Conservation (phyloP, 2,797 vertebrate species). For the Poecile montanus region DNA sequence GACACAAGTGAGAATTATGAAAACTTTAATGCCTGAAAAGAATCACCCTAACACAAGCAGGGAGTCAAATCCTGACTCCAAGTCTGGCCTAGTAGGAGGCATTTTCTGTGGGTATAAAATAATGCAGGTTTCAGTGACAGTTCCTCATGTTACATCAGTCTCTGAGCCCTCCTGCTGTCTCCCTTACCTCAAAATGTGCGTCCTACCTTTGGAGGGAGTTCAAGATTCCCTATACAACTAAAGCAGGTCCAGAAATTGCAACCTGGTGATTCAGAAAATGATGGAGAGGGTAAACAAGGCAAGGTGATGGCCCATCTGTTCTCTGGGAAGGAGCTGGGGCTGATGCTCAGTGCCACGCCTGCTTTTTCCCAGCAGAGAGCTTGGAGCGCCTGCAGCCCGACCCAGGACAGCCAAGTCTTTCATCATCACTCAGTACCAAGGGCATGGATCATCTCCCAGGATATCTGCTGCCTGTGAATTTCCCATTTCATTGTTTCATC, state of each 20-base stretch:
- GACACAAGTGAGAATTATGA: background rate
- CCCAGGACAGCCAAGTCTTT: background rate
- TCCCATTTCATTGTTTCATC: background rate
- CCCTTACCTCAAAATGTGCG: background rate
- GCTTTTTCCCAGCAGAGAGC: slow-evolving; percentile 8
- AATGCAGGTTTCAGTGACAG: background rate
- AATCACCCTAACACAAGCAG: background rate
- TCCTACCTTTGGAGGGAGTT: background rate
- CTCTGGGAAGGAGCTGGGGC: background rate
- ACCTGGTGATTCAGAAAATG: slow-evolving; percentile 5
- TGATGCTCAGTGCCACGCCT: background rate
- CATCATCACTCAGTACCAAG: background rate
- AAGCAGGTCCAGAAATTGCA: background rate
- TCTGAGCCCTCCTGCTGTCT: background rate
- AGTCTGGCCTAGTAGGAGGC: background rate
- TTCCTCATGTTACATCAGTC: background rate
- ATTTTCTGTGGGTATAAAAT: background rate
- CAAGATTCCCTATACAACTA: background rate
- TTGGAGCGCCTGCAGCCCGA: background rate
- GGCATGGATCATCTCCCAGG: background rate
- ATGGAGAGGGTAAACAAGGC: slow-evolving; percentile 27
- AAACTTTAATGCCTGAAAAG: background rate
- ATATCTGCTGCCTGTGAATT: background rate
- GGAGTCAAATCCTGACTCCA: background rate
- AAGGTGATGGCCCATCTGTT: slow-evolving; percentile 49